Evolutionary conservation across 2,797 vertebrate genomes (phyloP).

Genomic region (Agapornis canus): DNA sequence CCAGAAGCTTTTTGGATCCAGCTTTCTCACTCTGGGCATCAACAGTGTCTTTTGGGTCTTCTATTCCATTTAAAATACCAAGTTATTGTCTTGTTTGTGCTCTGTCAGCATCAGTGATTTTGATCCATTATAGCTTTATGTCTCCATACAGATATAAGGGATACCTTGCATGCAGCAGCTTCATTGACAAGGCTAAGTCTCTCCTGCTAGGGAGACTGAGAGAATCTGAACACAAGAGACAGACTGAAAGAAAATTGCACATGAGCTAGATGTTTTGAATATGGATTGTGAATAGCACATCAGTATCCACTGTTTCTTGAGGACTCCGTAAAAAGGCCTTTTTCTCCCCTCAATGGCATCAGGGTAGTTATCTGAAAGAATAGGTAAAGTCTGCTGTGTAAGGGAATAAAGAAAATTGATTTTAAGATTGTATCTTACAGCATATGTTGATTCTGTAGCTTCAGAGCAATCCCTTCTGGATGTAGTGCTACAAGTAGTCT

Average conservation of each 20-base stretch:
- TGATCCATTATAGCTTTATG: not conserved
- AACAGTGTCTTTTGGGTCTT: accelerated
- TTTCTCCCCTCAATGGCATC: not conserved
- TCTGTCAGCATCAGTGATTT: not conserved
- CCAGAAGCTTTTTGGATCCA: not conserved
- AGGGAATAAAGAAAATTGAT: not conserved
- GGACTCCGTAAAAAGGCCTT: not conserved
- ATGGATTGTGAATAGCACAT: not conserved
- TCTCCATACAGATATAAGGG: not conserved
- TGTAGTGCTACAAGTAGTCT: not conserved
- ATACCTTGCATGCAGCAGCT: not conserved
- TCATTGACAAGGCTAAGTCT: not conserved
- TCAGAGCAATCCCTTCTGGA: not conserved
- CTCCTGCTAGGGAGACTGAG: not conserved
- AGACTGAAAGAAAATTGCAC: not conserved
- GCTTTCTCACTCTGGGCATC: not conserved
- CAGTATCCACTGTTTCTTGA: not conserved
- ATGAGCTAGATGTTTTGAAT: not conserved
- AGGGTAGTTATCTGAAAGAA: not conserved
- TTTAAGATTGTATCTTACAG: not conserved
- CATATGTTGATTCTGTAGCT: not conserved
- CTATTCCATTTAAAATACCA: not conserved
- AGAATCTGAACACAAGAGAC: not conserved
- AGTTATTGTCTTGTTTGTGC: not conserved
- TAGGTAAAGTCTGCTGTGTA: not conserved